Evolutionary conservation across 2,888 invertebrate species (phyloP).

Genomic region (Hirtodrosophila confusa): DNA sequence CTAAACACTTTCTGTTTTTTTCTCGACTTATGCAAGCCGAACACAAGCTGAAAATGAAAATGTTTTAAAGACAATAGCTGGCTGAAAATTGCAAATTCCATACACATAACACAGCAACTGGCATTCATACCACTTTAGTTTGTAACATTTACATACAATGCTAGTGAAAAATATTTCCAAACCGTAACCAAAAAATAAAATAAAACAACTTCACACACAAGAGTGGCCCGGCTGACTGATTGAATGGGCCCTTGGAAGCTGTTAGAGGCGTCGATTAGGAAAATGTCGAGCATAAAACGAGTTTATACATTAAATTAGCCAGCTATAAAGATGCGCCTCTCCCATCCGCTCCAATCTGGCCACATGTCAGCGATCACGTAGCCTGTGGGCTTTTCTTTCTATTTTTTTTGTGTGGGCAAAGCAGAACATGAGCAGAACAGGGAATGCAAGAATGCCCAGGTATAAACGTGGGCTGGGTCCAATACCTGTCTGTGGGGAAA

Average conservation of each 20-base stretch:
- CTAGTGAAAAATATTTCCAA: conserved; percentile 56
- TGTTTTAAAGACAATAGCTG: conserved; percentile 41
- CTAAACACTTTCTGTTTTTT: conserved; percentile 19
- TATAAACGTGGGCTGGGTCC: conserved; percentile 16
- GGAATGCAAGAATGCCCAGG: conserved; percentile 28
- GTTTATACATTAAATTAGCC: conserved; percentile 63
- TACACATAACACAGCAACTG: conserved; percentile 33
- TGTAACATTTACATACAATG: conserved; percentile 66
- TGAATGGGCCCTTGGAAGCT: conserved; percentile 29
- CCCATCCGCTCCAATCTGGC: conserved; percentile 27
- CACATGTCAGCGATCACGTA: conserved; percentile 55
- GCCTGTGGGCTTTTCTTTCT: conserved; percentile 12
- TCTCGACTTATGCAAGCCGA: conserved; percentile 19
- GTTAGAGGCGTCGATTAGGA: conserved; percentile 19
- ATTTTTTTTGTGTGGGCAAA: conserved; percentile 24
- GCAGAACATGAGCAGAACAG: conserved; percentile 10
- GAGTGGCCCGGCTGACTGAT: conserved; percentile 42
- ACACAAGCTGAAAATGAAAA: conserved; percentile 1
- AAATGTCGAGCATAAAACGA: conserved; percentile 60
- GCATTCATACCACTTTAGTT: conserved; percentile 27
- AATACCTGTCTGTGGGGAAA: conserved; percentile 34
- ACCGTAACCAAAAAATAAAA: conserved; percentile 19
- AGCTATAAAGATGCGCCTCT: conserved; percentile 32
- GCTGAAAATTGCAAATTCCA: conserved; percentile 35
- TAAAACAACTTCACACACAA: conserved; percentile 43